phyloP scores from a whole-genome alignment of 2,888 invertebrate species.

The Trissoscelio sp. region DNA sequence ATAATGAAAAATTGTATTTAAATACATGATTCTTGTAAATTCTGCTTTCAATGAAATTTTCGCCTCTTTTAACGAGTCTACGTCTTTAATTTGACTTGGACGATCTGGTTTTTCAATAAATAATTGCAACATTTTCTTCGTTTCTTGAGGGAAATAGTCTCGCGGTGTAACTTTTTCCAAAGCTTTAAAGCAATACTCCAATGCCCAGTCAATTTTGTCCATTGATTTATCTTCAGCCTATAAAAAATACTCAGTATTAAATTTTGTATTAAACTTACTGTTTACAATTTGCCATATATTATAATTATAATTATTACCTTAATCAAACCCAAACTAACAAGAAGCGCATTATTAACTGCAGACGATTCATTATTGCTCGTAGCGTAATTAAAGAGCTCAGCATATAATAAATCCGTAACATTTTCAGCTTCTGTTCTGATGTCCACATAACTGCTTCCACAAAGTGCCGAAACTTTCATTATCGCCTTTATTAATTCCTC shows the following conservation, averaged over 20 bases:
- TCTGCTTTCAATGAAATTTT: conserved; percentile 79
- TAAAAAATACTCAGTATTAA: conserved; percentile 62
- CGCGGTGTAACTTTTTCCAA: conserved; percentile 85
- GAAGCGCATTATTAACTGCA: conserved; percentile 86
- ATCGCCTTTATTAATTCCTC: conserved; percentile 83
- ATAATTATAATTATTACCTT: conserved; percentile 87
- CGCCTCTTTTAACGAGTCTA: conserved; percentile 78
- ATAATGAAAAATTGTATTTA: too few relatives aligned
- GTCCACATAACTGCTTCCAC: conserved; percentile 85
- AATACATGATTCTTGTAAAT: too few relatives aligned
- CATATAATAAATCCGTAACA: conserved; percentile 84
- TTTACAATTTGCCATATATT: too few relatives aligned
- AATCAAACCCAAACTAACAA: conserved; percentile 88
- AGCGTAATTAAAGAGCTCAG: conserved; percentile 85
- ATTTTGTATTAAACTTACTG: too few relatives aligned
- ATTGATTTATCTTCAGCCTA: conserved; percentile 89
- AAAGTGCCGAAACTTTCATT: conserved; percentile 86
- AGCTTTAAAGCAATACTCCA: conserved; percentile 85
- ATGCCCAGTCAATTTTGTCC: conserved; percentile 86
- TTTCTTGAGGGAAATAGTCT: conserved; percentile 84
- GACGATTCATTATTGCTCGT: conserved; percentile 84
- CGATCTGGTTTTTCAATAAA: conserved; percentile 84
- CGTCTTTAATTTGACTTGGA: conserved; percentile 72
- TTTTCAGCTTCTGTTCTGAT: conserved; percentile 83
- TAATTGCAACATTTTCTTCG: conserved; percentile 84